Evolutionary conservation across 2,113 vertebrate species (phyloP).

Genomic region (Corythaixoides concolor): DNA sequence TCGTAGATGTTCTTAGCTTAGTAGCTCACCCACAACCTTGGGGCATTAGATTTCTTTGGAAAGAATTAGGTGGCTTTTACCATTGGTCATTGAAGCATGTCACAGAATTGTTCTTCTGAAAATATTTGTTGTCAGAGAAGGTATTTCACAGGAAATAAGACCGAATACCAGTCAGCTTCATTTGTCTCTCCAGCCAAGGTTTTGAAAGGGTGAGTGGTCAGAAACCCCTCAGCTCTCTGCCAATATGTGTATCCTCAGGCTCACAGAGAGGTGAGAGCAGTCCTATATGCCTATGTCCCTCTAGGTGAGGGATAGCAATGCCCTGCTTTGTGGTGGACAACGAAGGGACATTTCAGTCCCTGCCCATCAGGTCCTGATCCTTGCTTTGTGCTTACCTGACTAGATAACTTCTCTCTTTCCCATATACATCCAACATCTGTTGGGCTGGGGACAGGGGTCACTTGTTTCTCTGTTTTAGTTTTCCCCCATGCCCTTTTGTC

Average conservation of each 20-base stretch:
- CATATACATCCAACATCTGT: background rate
- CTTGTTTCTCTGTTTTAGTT: background rate
- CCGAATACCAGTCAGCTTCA: background rate
- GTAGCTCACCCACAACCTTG: background rate
- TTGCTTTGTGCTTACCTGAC: background rate
- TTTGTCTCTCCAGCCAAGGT: background rate
- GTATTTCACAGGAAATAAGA: background rate
- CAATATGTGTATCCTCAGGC: rapidly evolving
- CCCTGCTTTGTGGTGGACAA: background rate
- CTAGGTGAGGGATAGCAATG: background rate
- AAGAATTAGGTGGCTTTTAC: background rate
- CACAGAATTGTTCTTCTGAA: background rate
- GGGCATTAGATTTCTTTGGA: background rate
- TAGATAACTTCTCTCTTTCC: background rate
- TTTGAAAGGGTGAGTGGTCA: background rate
- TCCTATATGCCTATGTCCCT: background rate
- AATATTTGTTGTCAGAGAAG: background rate
- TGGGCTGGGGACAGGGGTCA: background rate
- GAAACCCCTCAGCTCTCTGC: background rate
- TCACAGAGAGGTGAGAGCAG: background rate
- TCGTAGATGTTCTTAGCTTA: background rate
- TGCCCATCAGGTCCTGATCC: background rate
- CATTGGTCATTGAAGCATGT: background rate
- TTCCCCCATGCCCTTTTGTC: background rate
- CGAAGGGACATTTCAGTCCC: background rate